A percentile compares a stretch with the other conserved stretches of the same genome.
These are phyloP conservation scores for Naja naja DNA, from an alignment of 2,113 vertebrate genomes.

Conservation along the genomic window DNA sequence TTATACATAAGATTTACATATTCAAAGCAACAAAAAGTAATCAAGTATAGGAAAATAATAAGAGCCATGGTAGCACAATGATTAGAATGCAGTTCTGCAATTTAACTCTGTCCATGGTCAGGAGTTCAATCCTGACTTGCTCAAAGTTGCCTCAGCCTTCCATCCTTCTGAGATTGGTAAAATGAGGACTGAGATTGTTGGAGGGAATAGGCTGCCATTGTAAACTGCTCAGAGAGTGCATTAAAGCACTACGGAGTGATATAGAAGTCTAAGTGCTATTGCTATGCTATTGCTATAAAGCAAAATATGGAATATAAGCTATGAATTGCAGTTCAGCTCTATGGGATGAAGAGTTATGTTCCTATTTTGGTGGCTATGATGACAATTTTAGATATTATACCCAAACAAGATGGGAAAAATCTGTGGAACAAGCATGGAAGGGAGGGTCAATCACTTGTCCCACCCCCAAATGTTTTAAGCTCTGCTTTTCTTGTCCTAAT, in stretches of 20 bases:
- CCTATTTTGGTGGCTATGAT: background rate
- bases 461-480: background rate
- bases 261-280: background rate
- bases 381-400: background rate
- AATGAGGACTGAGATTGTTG: background rate
- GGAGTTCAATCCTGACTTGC: background rate
- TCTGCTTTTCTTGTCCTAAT: background rate
- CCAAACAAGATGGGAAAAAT: background rate
- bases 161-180: background rate
- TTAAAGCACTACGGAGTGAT: background rate
- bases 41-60: background rate
- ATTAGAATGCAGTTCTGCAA: background rate
- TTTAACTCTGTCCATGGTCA: background rate
- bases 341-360: background rate
- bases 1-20: background rate
- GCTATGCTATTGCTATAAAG: background rate
- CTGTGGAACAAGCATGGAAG: background rate
- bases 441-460: background rate
- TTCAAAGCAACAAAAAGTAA: background rate
- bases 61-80: background rate
- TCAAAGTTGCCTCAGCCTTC: background rate
- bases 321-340: background rate
- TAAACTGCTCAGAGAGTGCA: background rate
- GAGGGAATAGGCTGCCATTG: background rate
- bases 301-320: background rate